Conservation (phyloP, 2,113 vertebrate species). For the Cebidichthys violaceus region DNA sequence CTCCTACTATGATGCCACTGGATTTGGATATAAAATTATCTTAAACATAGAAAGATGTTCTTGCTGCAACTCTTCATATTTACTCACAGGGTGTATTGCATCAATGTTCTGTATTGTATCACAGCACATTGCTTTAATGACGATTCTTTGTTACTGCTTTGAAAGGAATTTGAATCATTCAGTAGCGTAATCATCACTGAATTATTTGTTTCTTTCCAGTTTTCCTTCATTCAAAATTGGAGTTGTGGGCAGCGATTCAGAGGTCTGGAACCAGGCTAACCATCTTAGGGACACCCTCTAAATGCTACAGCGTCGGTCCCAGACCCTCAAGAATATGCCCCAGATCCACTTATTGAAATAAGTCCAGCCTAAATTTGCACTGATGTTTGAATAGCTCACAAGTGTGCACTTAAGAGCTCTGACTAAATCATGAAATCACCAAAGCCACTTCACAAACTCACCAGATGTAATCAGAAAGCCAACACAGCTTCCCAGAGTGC, state of each 20-base stretch:
- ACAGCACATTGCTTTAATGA: background rate
- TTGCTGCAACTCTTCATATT: background rate
- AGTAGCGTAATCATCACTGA: background rate
- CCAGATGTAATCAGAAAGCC: constrained; percentile 47
- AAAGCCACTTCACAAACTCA: constrained; percentile 49
- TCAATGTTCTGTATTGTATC: background rate
- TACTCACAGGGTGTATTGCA: background rate
- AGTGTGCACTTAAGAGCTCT: constrained; percentile 44
- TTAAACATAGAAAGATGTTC: background rate
- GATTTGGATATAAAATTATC: background rate
- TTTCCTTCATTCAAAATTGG: background rate
- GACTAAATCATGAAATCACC: constrained; percentile 56
- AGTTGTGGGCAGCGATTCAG: background rate
- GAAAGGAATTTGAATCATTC: background rate
- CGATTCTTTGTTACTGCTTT: background rate
- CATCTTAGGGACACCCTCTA: background rate
- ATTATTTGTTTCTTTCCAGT: background rate
- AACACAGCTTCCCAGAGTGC: constrained; percentile 15
- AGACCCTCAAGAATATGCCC: constrained; percentile 26
- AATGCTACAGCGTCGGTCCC: background rate
- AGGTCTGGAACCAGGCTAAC: constrained; percentile 4
- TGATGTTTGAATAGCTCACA: constrained; percentile 46
- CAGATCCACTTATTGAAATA: constrained; percentile 27
- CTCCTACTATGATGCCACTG: background rate
- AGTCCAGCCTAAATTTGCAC: constrained; percentile 42